These are phyloP conservation scores for Bradypus variegatus DNA, from an alignment of 2,797 vertebrate species.

Conservation along the genomic window DNA sequence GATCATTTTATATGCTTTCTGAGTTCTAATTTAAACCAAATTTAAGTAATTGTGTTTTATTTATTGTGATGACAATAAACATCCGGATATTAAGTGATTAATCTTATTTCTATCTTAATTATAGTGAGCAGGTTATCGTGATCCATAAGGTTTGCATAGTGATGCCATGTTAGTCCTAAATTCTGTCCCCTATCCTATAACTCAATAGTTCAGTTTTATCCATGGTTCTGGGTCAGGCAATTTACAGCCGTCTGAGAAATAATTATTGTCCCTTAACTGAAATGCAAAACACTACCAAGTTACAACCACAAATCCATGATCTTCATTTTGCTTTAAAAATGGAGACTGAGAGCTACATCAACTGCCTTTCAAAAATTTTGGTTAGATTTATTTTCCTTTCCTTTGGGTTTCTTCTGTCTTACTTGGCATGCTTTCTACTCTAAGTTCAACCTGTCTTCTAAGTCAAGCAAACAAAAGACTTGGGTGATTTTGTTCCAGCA, in stretches of 20 bases:
- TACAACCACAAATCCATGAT: background rate
- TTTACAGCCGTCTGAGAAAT: conserved; percentile 41
- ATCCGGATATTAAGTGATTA: background rate
- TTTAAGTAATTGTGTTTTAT: conserved; percentile 37
- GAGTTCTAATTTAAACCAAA: conserved; percentile 17
- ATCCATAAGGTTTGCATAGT: conserved; percentile 14
- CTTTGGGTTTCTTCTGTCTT: background rate
- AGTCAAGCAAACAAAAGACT: background rate
- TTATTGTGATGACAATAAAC: background rate
- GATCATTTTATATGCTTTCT: background rate
- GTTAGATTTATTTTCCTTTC: background rate
- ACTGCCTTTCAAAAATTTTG: background rate
- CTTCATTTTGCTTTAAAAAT: conserved; percentile 42
- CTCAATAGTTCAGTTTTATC: conserved; percentile 25
- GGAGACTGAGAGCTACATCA: background rate
- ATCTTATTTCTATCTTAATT: conserved; percentile 14
- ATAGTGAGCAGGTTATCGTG: background rate
- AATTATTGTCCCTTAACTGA: conserved; percentile 11
- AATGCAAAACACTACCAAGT: background rate
- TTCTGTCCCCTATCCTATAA: background rate
- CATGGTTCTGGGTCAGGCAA: background rate
- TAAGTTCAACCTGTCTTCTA: background rate
- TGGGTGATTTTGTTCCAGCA: background rate
- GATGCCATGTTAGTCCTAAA: conserved; percentile 20
- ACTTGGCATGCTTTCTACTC: background rate